Percentiles rank a stretch among this genome's conserved stretches.
phyloP scores from a whole-genome alignment of 2,113 vertebrate genomes.

The Cryptomyrus ogoouensis region DNA sequence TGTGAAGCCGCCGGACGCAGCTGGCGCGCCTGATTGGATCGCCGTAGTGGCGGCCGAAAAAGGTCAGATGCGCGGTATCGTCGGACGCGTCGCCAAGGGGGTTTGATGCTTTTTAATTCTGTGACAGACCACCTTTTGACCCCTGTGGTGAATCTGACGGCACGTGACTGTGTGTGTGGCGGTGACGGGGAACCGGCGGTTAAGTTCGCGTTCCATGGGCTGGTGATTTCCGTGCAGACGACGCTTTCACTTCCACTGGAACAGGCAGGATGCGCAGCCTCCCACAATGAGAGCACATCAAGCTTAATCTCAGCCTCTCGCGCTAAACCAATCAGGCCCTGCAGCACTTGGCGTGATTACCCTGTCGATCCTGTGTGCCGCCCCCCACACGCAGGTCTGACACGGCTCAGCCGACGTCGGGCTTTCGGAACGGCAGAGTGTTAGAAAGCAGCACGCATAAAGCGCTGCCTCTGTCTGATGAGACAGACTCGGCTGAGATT shows the following conservation, averaged over 20 bases:
- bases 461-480: not conserved
- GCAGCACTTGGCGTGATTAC: not conserved
- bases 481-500: not conserved
- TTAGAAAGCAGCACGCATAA: not conserved
- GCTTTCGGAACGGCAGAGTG: not conserved
- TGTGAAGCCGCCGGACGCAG: too few species aligned
- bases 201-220: not conserved
- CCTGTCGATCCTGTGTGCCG: not conserved
- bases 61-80: not conserved
- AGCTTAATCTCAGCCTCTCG: not conserved
- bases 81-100: not conserved
- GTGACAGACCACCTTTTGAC: not conserved
- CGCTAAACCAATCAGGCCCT: not conserved
- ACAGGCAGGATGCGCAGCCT: not conserved
- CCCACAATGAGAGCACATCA: not conserved
- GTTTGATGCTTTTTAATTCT: not conserved
- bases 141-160: not conserved
- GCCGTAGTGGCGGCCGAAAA: not conserved
- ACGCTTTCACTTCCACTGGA: not conserved
- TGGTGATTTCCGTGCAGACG: not conserved
- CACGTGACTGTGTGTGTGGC: not conserved
- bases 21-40: not conserved
- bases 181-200: not conserved
- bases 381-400: too few species aligned
- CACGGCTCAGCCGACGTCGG: not conserved